Evolutionary conservation across 1,140 invertebrate species (phyloP).

Genomic region (Chionoecetes opilio): DNA sequence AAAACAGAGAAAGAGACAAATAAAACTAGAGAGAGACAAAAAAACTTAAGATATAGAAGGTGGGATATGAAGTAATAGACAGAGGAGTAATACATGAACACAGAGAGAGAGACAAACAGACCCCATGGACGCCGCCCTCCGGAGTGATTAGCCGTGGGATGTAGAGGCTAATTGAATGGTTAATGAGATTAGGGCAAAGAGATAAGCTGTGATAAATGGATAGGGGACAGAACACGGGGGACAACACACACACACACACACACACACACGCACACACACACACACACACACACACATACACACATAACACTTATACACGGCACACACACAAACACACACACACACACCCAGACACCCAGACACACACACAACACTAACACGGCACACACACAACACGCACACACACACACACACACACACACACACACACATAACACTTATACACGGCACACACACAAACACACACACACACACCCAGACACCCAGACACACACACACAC

Average conservation of each 20-base stretch:
- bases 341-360: too few species aligned
- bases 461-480: not conserved
- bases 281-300: conserved; percentile 55
- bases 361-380: too few species aligned
- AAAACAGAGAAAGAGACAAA: conserved; percentile 1
- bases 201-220: conserved; percentile 21
- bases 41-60: too few species aligned
- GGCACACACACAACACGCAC: too few species aligned
- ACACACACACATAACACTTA: too few species aligned
- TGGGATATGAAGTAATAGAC: not conserved
- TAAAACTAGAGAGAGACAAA: conserved; percentile 10
- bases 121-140: not conserved
- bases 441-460: not conserved
- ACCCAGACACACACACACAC: conserved; percentile 46
- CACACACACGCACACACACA: conserved; percentile 51
- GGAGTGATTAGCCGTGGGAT: not conserved
- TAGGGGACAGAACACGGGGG: not conserved
- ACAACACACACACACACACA: conserved; percentile 39
- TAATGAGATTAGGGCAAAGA: conserved; percentile 22
- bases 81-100: not conserved
- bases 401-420: conserved; percentile 41
- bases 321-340: too few species aligned
- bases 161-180: conserved; percentile 7
- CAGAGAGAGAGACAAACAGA: conserved; percentile 21
- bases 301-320: conserved; percentile 22